Conservation (phyloP, 2,888 invertebrate species). For the Torymus auratus region DNA sequence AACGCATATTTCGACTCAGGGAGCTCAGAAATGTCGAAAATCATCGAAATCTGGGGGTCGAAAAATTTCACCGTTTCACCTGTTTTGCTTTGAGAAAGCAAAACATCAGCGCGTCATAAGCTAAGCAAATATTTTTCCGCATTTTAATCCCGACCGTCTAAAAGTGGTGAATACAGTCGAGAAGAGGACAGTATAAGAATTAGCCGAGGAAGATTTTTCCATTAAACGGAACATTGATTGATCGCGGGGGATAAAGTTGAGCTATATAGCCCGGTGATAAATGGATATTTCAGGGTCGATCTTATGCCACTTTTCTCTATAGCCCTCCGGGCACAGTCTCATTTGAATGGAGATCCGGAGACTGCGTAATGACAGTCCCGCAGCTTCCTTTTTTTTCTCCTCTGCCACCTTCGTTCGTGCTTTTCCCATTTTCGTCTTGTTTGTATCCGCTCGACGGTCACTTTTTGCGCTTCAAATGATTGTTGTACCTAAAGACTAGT, state of each 20-base stretch:
- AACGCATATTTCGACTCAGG: too few relatives aligned
- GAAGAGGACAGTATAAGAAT: conserved; percentile 58
- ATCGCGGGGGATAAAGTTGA: conserved; percentile 65
- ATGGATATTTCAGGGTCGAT: conserved; percentile 64
- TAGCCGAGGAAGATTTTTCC: conserved; percentile 65
- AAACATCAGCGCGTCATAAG: too few relatives aligned
- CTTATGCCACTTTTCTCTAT: conserved; percentile 51
- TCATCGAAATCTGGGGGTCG: too few relatives aligned
- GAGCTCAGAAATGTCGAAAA: too few relatives aligned
- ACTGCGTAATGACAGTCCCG: conserved; percentile 51
- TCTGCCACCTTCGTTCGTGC: not conserved
- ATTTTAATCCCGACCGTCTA: not conserved
- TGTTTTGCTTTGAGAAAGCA: too few relatives aligned
- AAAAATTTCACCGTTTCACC: too few relatives aligned
- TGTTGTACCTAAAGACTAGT: not conserved
- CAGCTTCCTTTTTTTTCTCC: not conserved
- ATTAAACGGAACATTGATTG: conserved; percentile 68
- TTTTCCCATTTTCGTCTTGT: not conserved
- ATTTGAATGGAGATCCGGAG: conserved; percentile 56
- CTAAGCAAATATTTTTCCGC: too few relatives aligned
- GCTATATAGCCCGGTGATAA: conserved; percentile 61
- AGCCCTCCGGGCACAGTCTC: conserved; percentile 23
- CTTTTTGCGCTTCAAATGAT: not conserved
- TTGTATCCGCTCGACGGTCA: not conserved
- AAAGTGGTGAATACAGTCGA: not conserved